Percentiles rank a stretch among this genome's conserved stretches.
phyloP scores from a whole-genome alignment of 2,113 vertebrate species.

The Archilochus colubris region DNA sequence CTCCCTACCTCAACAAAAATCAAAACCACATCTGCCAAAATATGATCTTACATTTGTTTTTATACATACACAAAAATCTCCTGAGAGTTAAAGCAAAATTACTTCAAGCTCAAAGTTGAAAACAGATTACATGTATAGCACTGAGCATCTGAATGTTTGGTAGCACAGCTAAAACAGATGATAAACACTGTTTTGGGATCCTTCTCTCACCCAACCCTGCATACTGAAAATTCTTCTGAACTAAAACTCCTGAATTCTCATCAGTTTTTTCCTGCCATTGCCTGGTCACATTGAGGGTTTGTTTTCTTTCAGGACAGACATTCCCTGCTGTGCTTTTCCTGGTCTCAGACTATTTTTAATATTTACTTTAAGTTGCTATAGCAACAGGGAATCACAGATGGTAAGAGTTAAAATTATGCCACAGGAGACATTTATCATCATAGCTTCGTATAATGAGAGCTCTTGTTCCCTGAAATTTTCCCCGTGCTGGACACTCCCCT shows the following conservation, averaged over 20 bases:
- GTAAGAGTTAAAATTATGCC: conserved; percentile 74
- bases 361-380: conserved; percentile 75
- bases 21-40: conserved; percentile 34
- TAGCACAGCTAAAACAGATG: not conserved
- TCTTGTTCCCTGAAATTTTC: conserved; percentile 70
- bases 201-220: not conserved
- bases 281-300: conserved; percentile 51
- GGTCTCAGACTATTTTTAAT: conserved; percentile 75
- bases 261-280: conserved; percentile 26
- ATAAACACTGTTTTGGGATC: not conserved
- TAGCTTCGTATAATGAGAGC: conserved; percentile 62
- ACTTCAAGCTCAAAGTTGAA: conserved; percentile 26
- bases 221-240: not conserved
- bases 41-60: not conserved
- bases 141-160: not conserved
- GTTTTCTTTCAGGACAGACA: conserved; percentile 74
- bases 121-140: conserved; percentile 26
- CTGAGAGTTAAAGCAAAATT: conserved; percentile 9
- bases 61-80: not conserved
- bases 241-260: conserved; percentile 3
- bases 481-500: conserved; percentile 17
- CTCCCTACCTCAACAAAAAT: not conserved
- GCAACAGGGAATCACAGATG: conserved; percentile 74
- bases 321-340: conserved; percentile 77
- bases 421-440: conserved; percentile 76